Base-by-base conservation (phyloP, 1,140 invertebrate species). In the Drosophila nannoptera region DNA sequence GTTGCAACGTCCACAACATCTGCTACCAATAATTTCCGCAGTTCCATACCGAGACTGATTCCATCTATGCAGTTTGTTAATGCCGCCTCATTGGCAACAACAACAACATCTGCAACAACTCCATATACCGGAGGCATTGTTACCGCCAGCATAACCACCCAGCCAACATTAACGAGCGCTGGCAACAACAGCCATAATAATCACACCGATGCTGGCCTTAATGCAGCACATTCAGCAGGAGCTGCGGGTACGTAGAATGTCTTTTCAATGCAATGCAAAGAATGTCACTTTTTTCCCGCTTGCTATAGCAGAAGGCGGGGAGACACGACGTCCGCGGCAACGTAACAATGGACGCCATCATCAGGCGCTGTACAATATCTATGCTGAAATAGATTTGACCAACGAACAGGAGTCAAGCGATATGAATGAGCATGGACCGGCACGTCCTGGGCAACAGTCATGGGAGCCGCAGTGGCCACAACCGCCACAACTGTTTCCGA, bases 351-450 rank as follows among this genome's bases (percentile, higher is more conserved):
- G 46, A 4, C 75, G 83, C 6, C 78, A 68, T 48, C 72, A 78
- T 48, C 72, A 78, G 12, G 55, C 58, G 14, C 52, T 67, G 32
- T 87, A 84, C 7, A 87, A 87, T 14, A 78, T 83, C 4, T 83
- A 73, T 50, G 78, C 83, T 0, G 78, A 87, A 22, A 87, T 87
- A 1, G 82, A 86, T 49, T 45, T 82, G 9, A 87, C 83, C 38
- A 71, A 76, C 29, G 82, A 86, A 4, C 69, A 72, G 56, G 82
- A 86, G 5, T 46, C 59, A 3, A 14, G 31, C 4, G 38, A 11
- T 11, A 38, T 7, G 62, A 22, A 7, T 42, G 7, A 9, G 14
- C 43, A 6, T 6, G n/a, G 7, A 35, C 38, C 29, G n/a, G 22
- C 49, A 12, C 48, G 16, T 4, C 36, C 16, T 1, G 22, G n/a